Evolutionary conservation across 2,797 vertebrate genomes (phyloP), one percentile per base, ranked within the genome.

Genomic region (Myoxocephalus aenaeus): DNA sequence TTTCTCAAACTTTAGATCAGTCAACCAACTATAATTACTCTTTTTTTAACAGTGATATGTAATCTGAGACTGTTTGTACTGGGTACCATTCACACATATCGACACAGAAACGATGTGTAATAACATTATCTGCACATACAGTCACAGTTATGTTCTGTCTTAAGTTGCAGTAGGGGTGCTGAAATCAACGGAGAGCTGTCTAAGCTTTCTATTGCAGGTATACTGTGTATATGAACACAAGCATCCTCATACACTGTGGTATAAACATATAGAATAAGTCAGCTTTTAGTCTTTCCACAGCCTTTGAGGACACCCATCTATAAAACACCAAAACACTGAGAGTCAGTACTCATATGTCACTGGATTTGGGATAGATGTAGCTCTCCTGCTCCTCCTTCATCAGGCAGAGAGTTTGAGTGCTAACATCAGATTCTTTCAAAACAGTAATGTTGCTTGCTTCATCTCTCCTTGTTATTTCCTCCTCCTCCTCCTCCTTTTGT

Each of bases 301-400:
- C 44, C 9, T 75, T 56, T 51, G 69, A 42, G 25, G 53, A 46
- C 42, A 72, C 66, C 72, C 65, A 40, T 25, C 34, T 86, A 22
- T 70, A 17, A 13, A 77, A 75, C 20, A 56, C 38, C 18, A 54
- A 72, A 73, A 69, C 48, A 50, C 32, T 54, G 54, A 51, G 70
- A 74, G 48, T 81, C 70, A 46, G 42, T 62, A n/a, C n/a, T 77
- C 18, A 7, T 64, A 25, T 53, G 71, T 73, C 58, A 56, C 59
- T 54, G 40, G 57, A 18, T 65, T 12, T 20, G n/a, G 36, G 48
- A 83, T 63, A 90, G 51, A 86, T 80, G 71, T 72, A 73, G 76
- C 70, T 88, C 63, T 88, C 92, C 86, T 96, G 95, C 75, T 97
- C 96, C 90, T 98, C 96, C 89, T 98, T 99, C 92, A 97, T 93